Percentiles rank a stretch among this genome's conserved stretches.
Evolutionary conservation across 2,797 vertebrate genomes (phyloP).

Genomic region (Lithobates sylvaticus): DNA sequence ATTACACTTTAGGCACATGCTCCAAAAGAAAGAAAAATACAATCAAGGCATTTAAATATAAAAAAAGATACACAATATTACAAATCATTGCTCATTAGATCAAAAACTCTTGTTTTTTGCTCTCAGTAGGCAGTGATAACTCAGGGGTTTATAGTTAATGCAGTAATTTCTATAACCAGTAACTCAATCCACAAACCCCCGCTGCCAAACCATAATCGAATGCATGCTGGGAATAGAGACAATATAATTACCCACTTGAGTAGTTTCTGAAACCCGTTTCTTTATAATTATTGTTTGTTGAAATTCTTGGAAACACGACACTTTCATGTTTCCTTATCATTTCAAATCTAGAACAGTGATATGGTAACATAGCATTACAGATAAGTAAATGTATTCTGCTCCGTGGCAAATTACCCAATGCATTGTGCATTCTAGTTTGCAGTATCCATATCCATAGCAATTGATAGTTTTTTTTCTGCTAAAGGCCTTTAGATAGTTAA

Average conservation of each 20-base stretch:
- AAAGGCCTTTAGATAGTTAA: too few species aligned
- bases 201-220: slow-evolving; percentile 18
- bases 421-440: too few species aligned
- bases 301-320: not conserved
- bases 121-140: not conserved
- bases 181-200: not conserved
- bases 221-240: slow-evolving; percentile 23
- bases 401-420: not conserved
- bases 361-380: not conserved
- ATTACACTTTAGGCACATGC: not conserved
- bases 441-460: too few species aligned
- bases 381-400: not conserved
- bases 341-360: not conserved
- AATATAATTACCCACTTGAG: slow-evolving; percentile 39
- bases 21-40: not conserved
- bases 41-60: not conserved
- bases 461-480: too few species aligned
- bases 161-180: not conserved
- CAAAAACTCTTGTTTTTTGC: not conserved
- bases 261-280: not conserved
- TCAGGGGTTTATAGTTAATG: not conserved
- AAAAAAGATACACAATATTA: not conserved
- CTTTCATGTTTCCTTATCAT: not conserved
- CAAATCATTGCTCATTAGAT: not conserved
- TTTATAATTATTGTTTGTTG: slow-evolving; percentile 38